These are phyloP conservation scores for Trachelipus rathkii DNA, from an alignment of 1,140 invertebrate genomes.

Conservation along the genomic window DNA sequence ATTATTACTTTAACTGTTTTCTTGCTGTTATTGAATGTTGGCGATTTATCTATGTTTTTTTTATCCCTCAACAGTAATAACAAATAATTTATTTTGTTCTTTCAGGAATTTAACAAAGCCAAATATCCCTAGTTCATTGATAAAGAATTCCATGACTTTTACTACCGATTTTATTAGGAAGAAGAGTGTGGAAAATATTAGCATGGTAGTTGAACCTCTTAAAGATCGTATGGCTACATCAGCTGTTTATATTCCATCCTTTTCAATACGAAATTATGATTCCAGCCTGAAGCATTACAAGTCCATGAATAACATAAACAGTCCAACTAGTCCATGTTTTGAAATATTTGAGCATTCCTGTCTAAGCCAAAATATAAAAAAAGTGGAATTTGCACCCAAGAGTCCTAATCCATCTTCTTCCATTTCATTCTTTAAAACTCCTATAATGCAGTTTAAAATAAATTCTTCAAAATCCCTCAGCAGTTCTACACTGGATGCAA, in stretches of 20 bases:
- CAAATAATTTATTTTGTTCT: not conserved
- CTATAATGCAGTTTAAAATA: not conserved
- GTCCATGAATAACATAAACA: not conserved
- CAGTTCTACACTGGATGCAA: constrained; percentile 39
- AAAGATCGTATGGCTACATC: constrained; percentile 51
- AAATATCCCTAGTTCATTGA: constrained; percentile 36
- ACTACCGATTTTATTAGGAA: constrained; percentile 41
- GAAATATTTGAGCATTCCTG: not conserved
- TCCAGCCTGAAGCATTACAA: constrained; percentile 41
- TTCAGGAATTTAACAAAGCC: constrained; percentile 41
- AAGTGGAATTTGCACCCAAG: not conserved
- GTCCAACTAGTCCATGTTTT: not conserved
- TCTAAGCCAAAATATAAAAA: not conserved
- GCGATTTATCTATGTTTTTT: too few relatives aligned
- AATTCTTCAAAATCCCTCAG: constrained; percentile 33
- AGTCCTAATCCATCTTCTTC: not conserved
- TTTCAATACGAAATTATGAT: constrained; percentile 46
- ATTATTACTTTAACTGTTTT: too few relatives aligned
- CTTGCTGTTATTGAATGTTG: too few relatives aligned
- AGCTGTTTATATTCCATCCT: constrained; percentile 37
- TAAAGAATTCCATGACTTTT: constrained; percentile 42
- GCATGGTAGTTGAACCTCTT: constrained; percentile 52
- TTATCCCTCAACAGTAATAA: too few relatives aligned
- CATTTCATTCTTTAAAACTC: not conserved
- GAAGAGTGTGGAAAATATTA: constrained; percentile 39